Base-by-base conservation (phyloP, 2,888 invertebrate species). In the Caenorhabditis sp. region DNA sequence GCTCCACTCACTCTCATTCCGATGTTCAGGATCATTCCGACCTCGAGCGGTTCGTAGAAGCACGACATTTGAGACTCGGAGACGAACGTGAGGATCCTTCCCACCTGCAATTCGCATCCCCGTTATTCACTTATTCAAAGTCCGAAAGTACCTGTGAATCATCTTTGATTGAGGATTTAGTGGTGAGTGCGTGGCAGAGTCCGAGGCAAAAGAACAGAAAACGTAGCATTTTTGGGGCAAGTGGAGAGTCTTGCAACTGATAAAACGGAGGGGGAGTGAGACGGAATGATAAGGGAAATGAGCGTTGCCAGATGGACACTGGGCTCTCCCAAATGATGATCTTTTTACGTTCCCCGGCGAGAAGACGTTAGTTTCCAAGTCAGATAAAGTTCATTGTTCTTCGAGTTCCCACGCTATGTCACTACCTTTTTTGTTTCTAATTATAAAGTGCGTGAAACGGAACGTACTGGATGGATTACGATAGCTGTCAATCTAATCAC, bases 31-130 rank as follows among this genome's bases (percentile, higher is more conserved):
- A 71, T 48, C 76, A 76, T 76, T 22, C 65, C 80, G 6, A 20
- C 4, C 15, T 80, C 76, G n/a, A 82, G 53, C 6, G 70, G 68
- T 41, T 82, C 82, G 43, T 65, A 82, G 26, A 76, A 71, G 24
- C 82, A 82, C 7, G 79, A 75, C 15, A 82, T 41, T 11, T 73
- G 66, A 13, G 70, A 71, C 48, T 72, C 79, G 5, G 48, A 43
- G 17, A 63, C 62, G 46, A 71, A 66, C 15, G 74, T 58, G 1
- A 66, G 46, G 20, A 77, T 72, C 32, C 77, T 53, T 2, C 71
- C 71, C 9, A 71, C 50, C 71, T 72, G 55, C 13, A 62, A 61
- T 24, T n/a, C 8, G 24, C n/a, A 17, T 56, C 17, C 27, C 17
- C 6, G 13, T 8, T 8, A 11, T 2, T 41, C 39, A 20, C n/a